Evolutionary conservation across 2,113 vertebrate species (phyloP).

Genomic region (Paramisgurnus dabryanus): DNA sequence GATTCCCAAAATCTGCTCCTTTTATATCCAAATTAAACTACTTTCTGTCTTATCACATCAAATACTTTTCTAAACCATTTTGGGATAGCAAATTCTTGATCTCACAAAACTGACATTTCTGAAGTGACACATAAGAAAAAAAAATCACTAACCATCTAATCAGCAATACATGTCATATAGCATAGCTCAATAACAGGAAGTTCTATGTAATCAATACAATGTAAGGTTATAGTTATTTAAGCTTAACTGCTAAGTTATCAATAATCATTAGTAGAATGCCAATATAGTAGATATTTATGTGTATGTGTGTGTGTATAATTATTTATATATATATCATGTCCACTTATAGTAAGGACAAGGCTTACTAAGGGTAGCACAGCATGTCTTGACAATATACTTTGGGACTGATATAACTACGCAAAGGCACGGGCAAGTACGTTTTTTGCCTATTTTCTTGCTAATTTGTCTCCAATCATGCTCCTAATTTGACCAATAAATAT

Average conservation of each 20-base stretch:
- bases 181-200: constrained; percentile 77
- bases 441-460: constrained; percentile 47
- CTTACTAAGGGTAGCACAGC: constrained; percentile 59
- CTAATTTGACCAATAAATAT: constrained; percentile 28
- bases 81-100: constrained; percentile 3
- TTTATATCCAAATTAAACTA: not conserved
- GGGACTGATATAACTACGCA: constrained; percentile 49
- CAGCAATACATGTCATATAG: constrained; percentile 79
- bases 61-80: not conserved
- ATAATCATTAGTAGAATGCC: constrained; percentile 80
- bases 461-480: constrained; percentile 45
- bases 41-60: not conserved
- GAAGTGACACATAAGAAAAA: constrained; percentile 71
- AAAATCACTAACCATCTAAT: constrained; percentile 76
- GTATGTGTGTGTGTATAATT: constrained; percentile 65
- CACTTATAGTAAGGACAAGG: constrained; percentile 67
- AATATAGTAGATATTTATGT: constrained; percentile 76
- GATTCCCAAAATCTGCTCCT: constrained; percentile 2
- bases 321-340: constrained; percentile 68
- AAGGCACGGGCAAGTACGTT: constrained; percentile 65
- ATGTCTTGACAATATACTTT: constrained; percentile 57
- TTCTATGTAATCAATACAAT: constrained; percentile 81
- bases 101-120: constrained; percentile 49
- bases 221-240: constrained; percentile 81
- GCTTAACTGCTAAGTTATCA: constrained; percentile 81